Base-by-base conservation (phyloP, 2,113 vertebrate genomes). In the Microtus oregoni region DNA sequence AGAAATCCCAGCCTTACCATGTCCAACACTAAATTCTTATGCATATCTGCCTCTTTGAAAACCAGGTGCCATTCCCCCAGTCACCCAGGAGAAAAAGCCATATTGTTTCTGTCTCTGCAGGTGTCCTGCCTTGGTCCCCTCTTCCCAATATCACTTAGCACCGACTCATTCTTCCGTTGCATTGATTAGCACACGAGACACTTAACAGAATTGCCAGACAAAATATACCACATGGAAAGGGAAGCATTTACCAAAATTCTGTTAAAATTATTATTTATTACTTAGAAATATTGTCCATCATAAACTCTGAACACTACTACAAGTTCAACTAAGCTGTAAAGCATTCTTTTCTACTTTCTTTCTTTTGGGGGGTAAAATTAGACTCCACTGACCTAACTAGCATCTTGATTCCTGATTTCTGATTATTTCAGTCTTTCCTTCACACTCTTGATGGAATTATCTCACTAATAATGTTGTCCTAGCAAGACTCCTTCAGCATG, bases 401-500 rank as follows among this genome's bases (percentile, higher is more conserved):
- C 44, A 26, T 88, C 35, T n/a, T 91, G 12, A 41, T 72, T 26
- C 85, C 22, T 94, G 63, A 90, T 94, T 79, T 92, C 65, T 76
- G 26, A 95, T 65, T 77, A 19, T 85, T 90, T 92, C 12, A 13
- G n/a, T 83, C 70, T 96, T 92, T 87, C 35, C 13, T 92, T 90
- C 35, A 86, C 1, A 41, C 9, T 92, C 61, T 8, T 67, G 30
- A 9, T n/a, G 83, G 30, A 86, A 92, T 67, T 47, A 19, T n/a
- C 20, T 76, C 82, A 95, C 19, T 95, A 92, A 91, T 67, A 63
- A 89, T 50, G 75, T 17, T 91, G 5, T 86, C 52, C 35, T 35
- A 19, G 83, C n/a, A 92, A 35, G 41, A 63, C 58, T 78, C 65
- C 44, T 30, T 19, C 75, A 30, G 55, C 87, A 82, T 4, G 13